Conservation (phyloP, 2,888 invertebrate genomes). For the Limnephilus lunatus region DNA sequence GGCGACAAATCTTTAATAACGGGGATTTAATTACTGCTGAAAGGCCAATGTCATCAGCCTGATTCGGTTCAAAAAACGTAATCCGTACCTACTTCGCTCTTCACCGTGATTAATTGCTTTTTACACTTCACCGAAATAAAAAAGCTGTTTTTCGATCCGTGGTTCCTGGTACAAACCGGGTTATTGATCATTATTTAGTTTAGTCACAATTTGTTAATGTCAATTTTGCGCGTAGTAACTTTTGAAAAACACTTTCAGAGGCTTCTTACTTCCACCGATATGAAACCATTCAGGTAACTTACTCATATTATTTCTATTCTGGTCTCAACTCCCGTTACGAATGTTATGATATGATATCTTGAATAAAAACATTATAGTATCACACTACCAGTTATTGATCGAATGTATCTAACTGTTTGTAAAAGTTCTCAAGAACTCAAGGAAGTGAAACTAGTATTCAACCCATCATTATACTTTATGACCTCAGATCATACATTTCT, state of each 20-base stretch:
- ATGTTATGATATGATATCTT: neutral
- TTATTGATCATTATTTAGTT: neutral
- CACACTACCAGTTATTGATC: neutral
- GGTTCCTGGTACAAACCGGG: conserved; percentile 10
- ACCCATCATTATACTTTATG: neutral
- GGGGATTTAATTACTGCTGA: conserved; percentile 18
- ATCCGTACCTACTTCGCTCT: neutral
- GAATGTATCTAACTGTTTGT: neutral
- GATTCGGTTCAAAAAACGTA: conserved; percentile 27
- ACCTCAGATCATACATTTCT: neutral
- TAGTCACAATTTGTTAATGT: conserved; percentile 28
- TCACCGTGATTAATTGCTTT: conserved; percentile 46
- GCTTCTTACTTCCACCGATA: neutral
- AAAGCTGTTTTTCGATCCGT: conserved; percentile 3
- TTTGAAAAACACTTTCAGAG: neutral
- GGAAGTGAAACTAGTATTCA: neutral
- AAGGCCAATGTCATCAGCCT: conserved; percentile 38
- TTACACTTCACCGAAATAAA: neutral
- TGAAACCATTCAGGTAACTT: neutral
- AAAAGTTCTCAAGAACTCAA: neutral
- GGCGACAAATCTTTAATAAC: conserved; percentile 30
- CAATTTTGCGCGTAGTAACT: neutral
- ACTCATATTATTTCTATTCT: neutral
- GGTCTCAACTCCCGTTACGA: neutral
- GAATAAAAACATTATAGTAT: neutral